Evolutionary conservation across 2,888 invertebrate genomes (phyloP), one percentile per base, ranked within the genome.

Genomic region (Tachina fera): DNA sequence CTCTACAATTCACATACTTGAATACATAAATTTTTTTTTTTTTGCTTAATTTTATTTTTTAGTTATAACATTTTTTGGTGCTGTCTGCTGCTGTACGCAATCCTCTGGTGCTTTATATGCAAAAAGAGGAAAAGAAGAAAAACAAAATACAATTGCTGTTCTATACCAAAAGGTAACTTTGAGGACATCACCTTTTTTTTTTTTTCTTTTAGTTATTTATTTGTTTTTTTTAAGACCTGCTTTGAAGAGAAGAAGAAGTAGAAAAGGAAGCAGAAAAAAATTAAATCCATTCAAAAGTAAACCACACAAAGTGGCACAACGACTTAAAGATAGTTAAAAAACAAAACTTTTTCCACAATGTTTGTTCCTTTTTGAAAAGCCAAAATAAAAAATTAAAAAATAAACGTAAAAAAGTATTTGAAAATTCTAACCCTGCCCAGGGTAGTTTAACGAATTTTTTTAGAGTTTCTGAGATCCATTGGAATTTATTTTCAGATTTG

Each of bases 151-250:
- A 49, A 61, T 14, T 49, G 39, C 39, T 45, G 49, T 5, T 13
- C 31, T 6, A 31, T 31, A 31, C 16, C 16, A 8, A 43, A 61
- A 74, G 61, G 63, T 77, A 71, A 61, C 58, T 72, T 49, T 60
- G n/a, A 75, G 72, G 74, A 65, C 79, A 79, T 63, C 75, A 76
- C 65, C 43, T 75, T 79, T 51, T 75, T 45, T 3, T 65, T 51
- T 19, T 19, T 63, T 53, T 60, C 31, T 51, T 56, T 39, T 14
- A 71, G 19, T 47, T 58, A 13, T 63, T 19, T n/a, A 53, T 72
- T 72, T 63, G 51, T 72, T 56, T 51, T 56, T 51, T 56, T 47
- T 19, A 71, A 31, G 19, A 39, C 45, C 13, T 65, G 39, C 31
- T 0, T 1, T 31, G 6, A 53, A 19, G 14, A 39, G 0, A 41